phyloP scores from a whole-genome alignment of 2,113 vertebrate genomes.

The Pterocles orientalis region DNA sequence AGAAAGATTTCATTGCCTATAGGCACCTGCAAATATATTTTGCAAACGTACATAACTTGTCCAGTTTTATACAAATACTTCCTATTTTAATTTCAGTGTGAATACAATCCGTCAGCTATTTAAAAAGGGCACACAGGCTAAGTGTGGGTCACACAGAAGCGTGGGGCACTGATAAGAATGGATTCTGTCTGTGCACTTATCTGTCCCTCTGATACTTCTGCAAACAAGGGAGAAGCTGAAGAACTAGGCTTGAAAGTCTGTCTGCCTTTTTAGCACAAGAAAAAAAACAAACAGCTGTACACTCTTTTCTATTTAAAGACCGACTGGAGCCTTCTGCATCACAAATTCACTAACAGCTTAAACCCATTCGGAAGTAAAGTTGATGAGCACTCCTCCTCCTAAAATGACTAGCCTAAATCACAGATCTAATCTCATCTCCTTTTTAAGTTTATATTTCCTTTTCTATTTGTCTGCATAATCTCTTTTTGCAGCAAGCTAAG shows the following conservation, averaged over 20 bases:
- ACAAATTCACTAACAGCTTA: not conserved
- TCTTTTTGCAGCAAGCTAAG: not conserved
- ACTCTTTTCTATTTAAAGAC: not conserved
- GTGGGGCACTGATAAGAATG: not conserved
- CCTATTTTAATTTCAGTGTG: not conserved
- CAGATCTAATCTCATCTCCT: not conserved
- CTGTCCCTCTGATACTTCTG: not conserved
- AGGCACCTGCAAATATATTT: not conserved
- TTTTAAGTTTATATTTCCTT: constrained; percentile 29
- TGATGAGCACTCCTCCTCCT: not conserved
- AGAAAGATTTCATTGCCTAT: not conserved
- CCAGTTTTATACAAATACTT: not conserved
- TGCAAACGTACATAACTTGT: rapidly evolving
- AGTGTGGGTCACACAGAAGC: not conserved
- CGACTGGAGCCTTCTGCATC: not conserved
- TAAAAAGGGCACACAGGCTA: not conserved
- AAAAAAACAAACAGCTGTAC: not conserved
- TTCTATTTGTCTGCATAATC: not conserved
- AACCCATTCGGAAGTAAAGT: not conserved
- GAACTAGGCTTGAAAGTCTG: not conserved
- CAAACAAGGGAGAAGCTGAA: not conserved
- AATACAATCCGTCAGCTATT: not conserved
- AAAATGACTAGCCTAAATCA: not conserved
- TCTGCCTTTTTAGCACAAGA: not conserved
- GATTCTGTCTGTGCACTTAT: not conserved